Evolutionary conservation across 2,888 invertebrate species (phyloP).

Genomic region (Boloria euphrosyne): DNA sequence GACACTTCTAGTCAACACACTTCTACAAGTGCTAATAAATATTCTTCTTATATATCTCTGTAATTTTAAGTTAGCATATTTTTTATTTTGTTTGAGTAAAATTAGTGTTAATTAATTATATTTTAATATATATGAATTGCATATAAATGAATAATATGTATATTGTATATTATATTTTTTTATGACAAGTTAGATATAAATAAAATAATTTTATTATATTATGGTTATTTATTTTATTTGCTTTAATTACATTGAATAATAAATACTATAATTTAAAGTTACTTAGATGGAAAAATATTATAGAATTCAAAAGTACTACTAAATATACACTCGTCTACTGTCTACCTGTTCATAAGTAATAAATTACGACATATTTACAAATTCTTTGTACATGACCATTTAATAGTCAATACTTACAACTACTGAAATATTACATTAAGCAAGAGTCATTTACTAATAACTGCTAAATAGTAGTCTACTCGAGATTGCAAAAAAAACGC

Average conservation of each 20-base stretch:
- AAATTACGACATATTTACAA: background rate
- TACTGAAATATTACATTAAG: background rate
- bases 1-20: slow-evolving; percentile 58
- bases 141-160: background rate
- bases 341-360: background rate
- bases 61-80: slow-evolving; percentile 43
- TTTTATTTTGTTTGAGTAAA: background rate
- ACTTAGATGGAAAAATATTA: background rate
- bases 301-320: no score
- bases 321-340: no score
- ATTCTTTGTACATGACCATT: background rate
- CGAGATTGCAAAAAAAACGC: background rate
- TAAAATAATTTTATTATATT: background rate
- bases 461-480: background rate
- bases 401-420: background rate
- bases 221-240: slow-evolving; percentile 14
- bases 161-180: background rate
- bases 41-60: slow-evolving; percentile 69
- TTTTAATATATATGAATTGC: background rate
- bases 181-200: background rate
- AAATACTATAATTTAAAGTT: slow-evolving; percentile 5
- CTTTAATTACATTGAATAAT: background rate
- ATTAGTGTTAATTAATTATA: background rate
- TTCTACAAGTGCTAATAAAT: slow-evolving; percentile 58
- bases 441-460: slow-evolving; percentile 13